Base-by-base conservation (phyloP, 2,797 vertebrate genomes). In the Galaxias olidus region DNA sequence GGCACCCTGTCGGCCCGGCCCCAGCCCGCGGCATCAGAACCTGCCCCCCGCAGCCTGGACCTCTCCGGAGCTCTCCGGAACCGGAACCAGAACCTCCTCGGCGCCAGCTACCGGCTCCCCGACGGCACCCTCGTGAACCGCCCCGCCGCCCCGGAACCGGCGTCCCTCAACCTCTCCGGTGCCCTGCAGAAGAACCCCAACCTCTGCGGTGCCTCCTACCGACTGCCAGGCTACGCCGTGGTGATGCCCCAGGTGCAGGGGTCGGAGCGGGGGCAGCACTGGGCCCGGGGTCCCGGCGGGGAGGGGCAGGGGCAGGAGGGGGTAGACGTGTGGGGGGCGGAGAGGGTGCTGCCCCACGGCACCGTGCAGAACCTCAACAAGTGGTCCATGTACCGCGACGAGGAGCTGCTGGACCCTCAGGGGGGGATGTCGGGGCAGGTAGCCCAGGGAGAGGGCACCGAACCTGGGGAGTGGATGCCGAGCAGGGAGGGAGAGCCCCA, bases 171-270 rank as follows among this genome's bases (percentile, higher is more conserved):
- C 71, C 74, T 82, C 44, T 69, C 75, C 69, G 78, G 49, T 47
- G 82, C 78, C 46, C 71, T 91, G 65, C 84, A 83, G 61, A 30
- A 6, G 30, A 93, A 89, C n/a, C 17, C 81, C 71, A 54, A 87
- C 18, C 69, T 92, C 13, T 80, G 79, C n/a, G 86, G 87, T 13
- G 79, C 87, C 14, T 86, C 87, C 60, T 92, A 88, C 69, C 88
- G 74, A 15, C 80, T 93, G n/a, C 86, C 90, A 52, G 89, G 91
- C 74, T 98, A 95, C 66, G 96, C 96, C 1, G 92, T 98, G 30
- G 95, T 97, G 68, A 91, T 91, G 83, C 96, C 97, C 52, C 94
- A 92, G 73, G 87, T 95, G 45, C 93, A 96, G 56, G 92, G 90
- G 66, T 68, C 91, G 68, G 90, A 86, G 42, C 87, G 84, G 58